Percentiles rank a stretch among this genome's conserved stretches.
Evolutionary conservation across 92 coral and sea anemone genomes (phyloP).

Genomic region (Parazoanthus swiftii): DNA sequence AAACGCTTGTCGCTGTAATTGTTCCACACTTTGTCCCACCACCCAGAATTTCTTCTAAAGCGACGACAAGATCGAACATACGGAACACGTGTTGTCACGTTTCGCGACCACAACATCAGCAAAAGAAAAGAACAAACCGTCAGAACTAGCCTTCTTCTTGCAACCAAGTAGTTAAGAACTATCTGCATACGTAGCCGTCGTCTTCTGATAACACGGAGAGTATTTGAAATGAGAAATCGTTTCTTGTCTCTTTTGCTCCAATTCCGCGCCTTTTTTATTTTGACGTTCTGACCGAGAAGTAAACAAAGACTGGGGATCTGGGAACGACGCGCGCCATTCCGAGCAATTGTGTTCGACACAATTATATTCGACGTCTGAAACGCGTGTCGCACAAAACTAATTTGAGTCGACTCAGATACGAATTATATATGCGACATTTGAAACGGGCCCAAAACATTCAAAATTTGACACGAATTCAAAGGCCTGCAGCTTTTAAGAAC

Average conservation of each 20-base stretch:
- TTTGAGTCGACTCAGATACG: too few relatives aligned
- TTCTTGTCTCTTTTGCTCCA: neutral
- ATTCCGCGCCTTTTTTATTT: neutral
- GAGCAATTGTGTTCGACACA: too few relatives aligned
- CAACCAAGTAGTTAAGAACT: slow-evolving; percentile 18
- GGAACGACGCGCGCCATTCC: neutral
- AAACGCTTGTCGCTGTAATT: slow-evolving; percentile 51
- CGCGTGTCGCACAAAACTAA: too few relatives aligned
- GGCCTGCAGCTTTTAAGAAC: too few relatives aligned
- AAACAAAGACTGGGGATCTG: neutral
- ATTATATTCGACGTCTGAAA: too few relatives aligned
- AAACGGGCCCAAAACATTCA: too few relatives aligned
- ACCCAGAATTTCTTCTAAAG: slow-evolving; percentile 42
- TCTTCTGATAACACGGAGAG: slow-evolving; percentile 30
- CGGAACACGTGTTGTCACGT: slow-evolving; percentile 22
- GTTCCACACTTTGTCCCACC: slow-evolving; percentile 52
- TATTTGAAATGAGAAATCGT: neutral
- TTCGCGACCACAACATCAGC: slow-evolving; percentile 24
- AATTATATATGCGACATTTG: too few relatives aligned
- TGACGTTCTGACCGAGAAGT: neutral
- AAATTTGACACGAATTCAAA: too few relatives aligned
- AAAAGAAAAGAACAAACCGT: slow-evolving; percentile 32
- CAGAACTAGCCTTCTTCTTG: slow-evolving; percentile 27
- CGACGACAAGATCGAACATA: slow-evolving; percentile 44
- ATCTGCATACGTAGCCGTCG: slow-evolving; percentile 26